Percentiles rank a stretch among this genome's conserved stretches.
Conservation (phyloP, 2,888 invertebrate species). For the Halocaridina rubra region DNA sequence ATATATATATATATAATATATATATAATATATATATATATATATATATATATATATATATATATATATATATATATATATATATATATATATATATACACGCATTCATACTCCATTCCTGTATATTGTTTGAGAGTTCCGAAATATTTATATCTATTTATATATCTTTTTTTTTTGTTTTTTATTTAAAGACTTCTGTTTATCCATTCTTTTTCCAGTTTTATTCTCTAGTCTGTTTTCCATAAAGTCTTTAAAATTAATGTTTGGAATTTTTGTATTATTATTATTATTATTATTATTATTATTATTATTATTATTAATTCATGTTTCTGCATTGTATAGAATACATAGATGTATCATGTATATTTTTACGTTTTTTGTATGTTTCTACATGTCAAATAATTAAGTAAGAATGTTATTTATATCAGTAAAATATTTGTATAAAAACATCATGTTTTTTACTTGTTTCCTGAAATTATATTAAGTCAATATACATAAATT, state of each 20-base stretch:
- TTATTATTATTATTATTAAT: neutral
- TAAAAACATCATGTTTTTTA: neutral
- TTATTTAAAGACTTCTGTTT: constrained; percentile 12
- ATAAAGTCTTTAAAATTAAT: constrained; percentile 35
- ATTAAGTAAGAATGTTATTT: constrained; percentile 57
- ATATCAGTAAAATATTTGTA: constrained; percentile 58
- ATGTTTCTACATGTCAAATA: constrained; percentile 57
- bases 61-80: too few species aligned
- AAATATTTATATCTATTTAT: constrained; percentile 34
- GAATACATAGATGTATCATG: constrained; percentile 53
- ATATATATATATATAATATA: too few species aligned
- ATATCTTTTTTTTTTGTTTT: constrained; percentile 9
- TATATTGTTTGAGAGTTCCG: constrained; percentile 50
- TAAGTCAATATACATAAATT: too few species aligned
- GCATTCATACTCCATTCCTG: constrained; percentile 53
- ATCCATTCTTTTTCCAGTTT: constrained; percentile 37
- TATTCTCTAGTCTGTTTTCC: constrained; percentile 56
- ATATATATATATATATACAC: too few species aligned
- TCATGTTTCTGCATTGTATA: constrained; percentile 40
- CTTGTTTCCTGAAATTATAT: too few species aligned
- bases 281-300: neutral
- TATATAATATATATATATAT: too few species aligned
- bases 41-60: too few species aligned
- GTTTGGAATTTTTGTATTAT: constrained; percentile 16
- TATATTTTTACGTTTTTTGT: constrained; percentile 60